These are phyloP conservation scores for Dasypogon diadema DNA, from an alignment of 2,888 invertebrate species.

Conservation along the genomic window DNA sequence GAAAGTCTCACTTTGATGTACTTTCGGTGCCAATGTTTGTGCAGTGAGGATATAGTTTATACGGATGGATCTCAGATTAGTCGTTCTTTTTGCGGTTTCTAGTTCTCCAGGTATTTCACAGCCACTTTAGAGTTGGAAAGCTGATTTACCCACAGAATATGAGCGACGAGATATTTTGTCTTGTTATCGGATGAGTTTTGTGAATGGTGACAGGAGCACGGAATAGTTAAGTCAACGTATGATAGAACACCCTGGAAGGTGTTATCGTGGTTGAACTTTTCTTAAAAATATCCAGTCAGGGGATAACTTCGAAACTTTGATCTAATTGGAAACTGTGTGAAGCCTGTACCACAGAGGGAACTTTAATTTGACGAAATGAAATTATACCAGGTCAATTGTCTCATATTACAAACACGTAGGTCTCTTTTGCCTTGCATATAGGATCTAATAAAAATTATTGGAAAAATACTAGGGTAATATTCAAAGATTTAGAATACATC, in stretches of 20 bases:
- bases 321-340: constrained; percentile 16
- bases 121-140: constrained; percentile 28
- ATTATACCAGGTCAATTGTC: too few species aligned
- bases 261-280: neutral
- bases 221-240: neutral
- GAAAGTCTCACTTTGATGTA: constrained; percentile 17
- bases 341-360: too few species aligned
- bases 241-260: neutral
- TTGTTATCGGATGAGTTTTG: constrained; percentile 7
- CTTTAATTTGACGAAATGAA: too few species aligned
- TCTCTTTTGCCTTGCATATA: too few species aligned
- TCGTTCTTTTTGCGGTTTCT: constrained; percentile 26
- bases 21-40: constrained; percentile 10
- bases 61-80: constrained; percentile 13
- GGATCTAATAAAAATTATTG: too few species aligned
- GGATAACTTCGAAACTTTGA: constrained; percentile 14
- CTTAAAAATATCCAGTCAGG: neutral
- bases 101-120: constrained; percentile 14
- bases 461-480: too few species aligned
- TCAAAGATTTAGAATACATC: too few species aligned
- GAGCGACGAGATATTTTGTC: constrained; percentile 18
- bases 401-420: too few species aligned
- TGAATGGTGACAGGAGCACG: neutral
- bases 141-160: constrained; percentile 22
- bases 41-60: constrained; percentile 15